A percentile compares a stretch with the other conserved stretches of the same genome.
phyloP scores from a whole-genome alignment of 2,797 vertebrate species.

The Cossypha dichroa region DNA sequence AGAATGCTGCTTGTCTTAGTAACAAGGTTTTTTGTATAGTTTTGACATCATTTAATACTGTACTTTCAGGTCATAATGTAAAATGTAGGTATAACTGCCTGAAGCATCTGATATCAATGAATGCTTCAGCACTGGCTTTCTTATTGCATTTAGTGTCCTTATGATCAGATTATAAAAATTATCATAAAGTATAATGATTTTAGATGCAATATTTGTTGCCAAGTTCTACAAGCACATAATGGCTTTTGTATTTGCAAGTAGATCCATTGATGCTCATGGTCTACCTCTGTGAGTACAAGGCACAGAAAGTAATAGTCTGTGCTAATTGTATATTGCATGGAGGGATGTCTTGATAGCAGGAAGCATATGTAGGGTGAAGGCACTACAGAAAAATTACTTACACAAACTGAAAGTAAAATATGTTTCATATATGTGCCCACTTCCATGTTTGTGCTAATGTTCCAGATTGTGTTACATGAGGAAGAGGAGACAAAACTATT shows the following conservation, averaged over 20 bases:
- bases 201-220: background rate
- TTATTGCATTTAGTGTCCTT: background rate
- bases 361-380: background rate
- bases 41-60: background rate
- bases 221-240: background rate
- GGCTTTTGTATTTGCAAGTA: background rate
- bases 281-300: background rate
- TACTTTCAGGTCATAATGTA: background rate
- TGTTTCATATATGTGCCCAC: background rate
- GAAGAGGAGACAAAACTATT: background rate
- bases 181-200: background rate
- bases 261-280: background rate
- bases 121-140: background rate
- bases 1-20: background rate
- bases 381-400: background rate
- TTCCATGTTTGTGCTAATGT: accelerated
- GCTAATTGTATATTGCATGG: background rate
- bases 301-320: background rate
- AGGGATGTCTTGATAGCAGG: background rate
- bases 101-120: background rate
- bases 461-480: background rate
- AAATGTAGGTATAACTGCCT: background rate
- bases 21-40: background rate
- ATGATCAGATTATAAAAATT: slow-evolving; percentile 23
- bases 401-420: background rate